phyloP scores from a whole-genome alignment of 2,113 vertebrate genomes.

The Hippopotamus amphibius region DNA sequence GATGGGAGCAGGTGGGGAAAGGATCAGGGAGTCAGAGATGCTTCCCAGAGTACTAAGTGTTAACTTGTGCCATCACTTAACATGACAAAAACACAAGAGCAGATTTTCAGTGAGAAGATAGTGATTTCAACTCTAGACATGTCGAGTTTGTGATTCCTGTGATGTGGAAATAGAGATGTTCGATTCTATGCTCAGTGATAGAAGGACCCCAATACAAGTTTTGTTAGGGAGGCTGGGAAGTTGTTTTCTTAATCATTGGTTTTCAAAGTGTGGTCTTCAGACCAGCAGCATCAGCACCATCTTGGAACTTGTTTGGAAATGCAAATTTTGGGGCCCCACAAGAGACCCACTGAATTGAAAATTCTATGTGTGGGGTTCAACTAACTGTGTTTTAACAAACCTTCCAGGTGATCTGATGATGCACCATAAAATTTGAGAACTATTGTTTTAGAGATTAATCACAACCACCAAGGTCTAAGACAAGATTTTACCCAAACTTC shows the following conservation, averaged over 20 bases:
- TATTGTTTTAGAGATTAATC: background rate
- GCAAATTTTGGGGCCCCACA: background rate
- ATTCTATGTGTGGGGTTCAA: background rate
- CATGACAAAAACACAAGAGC: background rate
- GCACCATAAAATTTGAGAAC: background rate
- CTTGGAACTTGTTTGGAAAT: conserved; percentile 3
- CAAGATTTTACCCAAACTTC: background rate
- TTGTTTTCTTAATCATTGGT: conserved; percentile 20
- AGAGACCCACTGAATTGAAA: background rate
- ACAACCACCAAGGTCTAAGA: background rate
- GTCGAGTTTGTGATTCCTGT: background rate
- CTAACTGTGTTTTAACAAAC: background rate
- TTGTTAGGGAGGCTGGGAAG: background rate
- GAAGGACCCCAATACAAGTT: background rate
- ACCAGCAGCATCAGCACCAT: background rate
- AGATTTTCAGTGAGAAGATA: conserved; percentile 18
- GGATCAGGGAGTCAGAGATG: background rate
- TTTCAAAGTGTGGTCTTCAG: background rate
- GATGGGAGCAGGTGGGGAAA: background rate
- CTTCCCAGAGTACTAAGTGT: background rate
- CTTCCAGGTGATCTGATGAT: background rate
- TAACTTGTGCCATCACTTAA: conserved; percentile 39
- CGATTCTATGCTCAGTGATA: background rate
- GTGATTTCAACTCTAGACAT: conserved; percentile 28
- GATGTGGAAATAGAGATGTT: background rate